Conservation (phyloP, 2,113 vertebrate species). For the Sylvietta virens region DNA sequence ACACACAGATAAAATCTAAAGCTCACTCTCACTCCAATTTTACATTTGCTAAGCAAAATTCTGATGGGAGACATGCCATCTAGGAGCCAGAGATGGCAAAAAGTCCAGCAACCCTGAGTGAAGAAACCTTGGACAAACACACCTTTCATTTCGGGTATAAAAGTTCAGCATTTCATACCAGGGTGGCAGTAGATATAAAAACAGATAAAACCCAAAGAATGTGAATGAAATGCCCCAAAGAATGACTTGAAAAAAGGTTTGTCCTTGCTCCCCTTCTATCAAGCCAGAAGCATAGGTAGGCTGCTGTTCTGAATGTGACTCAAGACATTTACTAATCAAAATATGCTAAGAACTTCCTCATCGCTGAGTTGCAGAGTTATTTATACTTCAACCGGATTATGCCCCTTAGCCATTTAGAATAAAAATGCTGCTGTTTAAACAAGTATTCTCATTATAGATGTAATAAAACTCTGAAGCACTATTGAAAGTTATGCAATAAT, state of each 20-base stretch:
- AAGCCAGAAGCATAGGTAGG: background rate
- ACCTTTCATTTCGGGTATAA: background rate
- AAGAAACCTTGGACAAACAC: background rate
- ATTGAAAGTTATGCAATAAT: slow-evolving; percentile 87
- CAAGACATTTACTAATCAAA: background rate
- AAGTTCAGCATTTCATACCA: background rate
- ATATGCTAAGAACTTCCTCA: slow-evolving; percentile 14
- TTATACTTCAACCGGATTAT: slow-evolving; percentile 17
- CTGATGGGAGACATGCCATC: accelerated
- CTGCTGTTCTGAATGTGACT: background rate
- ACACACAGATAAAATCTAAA: background rate
- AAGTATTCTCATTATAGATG: slow-evolving; percentile 64
- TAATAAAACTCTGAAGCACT: slow-evolving; percentile 80
- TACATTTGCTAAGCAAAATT: background rate
- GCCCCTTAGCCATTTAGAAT: slow-evolving; percentile 18
- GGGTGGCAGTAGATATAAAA: background rate
- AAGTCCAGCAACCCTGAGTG: background rate
- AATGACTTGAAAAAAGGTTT: background rate
- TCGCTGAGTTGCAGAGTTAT: background rate
- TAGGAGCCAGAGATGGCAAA: background rate
- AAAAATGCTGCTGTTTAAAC: slow-evolving; percentile 58
- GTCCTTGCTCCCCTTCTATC: background rate
- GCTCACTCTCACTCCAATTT: background rate
- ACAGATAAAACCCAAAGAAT: background rate
- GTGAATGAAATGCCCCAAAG: background rate